These are phyloP conservation scores for Agriopis marginaria DNA, from an alignment of 2,888 invertebrate genomes.

Conservation along the genomic window DNA sequence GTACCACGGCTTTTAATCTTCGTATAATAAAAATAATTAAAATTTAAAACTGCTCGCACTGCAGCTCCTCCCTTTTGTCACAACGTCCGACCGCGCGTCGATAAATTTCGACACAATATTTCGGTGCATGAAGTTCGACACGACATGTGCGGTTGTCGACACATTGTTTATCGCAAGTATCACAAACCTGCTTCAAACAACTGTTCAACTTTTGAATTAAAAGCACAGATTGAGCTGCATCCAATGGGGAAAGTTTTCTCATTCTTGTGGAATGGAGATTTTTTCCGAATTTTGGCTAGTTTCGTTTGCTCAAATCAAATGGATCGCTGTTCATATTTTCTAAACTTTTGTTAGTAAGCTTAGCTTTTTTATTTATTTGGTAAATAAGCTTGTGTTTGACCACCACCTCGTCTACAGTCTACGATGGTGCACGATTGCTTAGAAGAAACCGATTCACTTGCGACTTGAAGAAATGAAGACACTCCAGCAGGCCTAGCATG, in stretches of 20 bases:
- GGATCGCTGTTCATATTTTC: not conserved
- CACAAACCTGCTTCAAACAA: slow-evolving; percentile 29
- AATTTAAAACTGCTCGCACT: slow-evolving; percentile 47
- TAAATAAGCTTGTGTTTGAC: too few species aligned
- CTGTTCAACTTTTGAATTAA: slow-evolving; percentile 44
- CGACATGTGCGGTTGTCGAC: slow-evolving; percentile 46
- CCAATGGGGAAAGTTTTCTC: slow-evolving; percentile 6
- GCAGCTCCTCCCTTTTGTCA: slow-evolving; percentile 48
- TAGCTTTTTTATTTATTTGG: not conserved
- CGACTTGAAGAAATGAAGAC: too few species aligned
- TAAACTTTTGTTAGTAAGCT: not conserved
- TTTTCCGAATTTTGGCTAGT: not conserved
- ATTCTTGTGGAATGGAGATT: not conserved
- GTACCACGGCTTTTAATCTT: too few species aligned
- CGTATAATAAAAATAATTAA: not conserved
- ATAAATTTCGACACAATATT: slow-evolving; percentile 79
- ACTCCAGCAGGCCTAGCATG: too few species aligned
- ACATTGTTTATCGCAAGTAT: slow-evolving; percentile 40
- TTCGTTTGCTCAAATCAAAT: not conserved
- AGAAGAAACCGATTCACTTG: too few species aligned
- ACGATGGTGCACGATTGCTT: too few species aligned
- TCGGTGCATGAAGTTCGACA: slow-evolving; percentile 56
- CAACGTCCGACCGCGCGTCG: slow-evolving; percentile 65
- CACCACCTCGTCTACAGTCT: too few species aligned
- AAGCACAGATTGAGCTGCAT: slow-evolving; percentile 22